Base-by-base conservation (phyloP, 1,140 invertebrate species). In the Drosophila elegans region DNA sequence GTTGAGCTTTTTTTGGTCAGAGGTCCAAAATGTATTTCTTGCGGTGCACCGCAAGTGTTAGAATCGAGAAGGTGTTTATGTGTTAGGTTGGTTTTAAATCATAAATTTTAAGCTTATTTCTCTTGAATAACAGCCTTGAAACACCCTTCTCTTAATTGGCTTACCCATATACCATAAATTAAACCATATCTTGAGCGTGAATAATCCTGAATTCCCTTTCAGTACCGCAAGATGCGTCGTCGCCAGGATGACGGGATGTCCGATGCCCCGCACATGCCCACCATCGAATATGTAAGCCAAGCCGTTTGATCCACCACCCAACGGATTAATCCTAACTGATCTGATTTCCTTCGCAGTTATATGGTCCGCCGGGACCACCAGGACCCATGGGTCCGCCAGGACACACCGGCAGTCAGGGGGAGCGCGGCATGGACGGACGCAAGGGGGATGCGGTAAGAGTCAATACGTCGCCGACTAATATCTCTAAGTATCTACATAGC, bases 171-270 rank as follows among this genome's bases (percentile, higher is more conserved):
- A 21, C 59, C 16, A 16, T 29, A 13, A 53, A 32, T 21, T 27
- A 44, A 34, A 16, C 3, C 44, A 29, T 53, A 45, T 41, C n/a
- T 16, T 3, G 25, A 45, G 12, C 27, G 60, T 36, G 10, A 32
- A 44, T 44, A 29, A 16, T 66, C 51, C 10, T 0, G 16, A 1
- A n/a, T 16, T 68, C 67, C 69, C 80, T 95, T 97, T 95, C 97
- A 97, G 95, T 97, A 97, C 94, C 96, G 97, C 94, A 98, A 98
- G 93, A 95, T 98, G 90, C 95, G 97, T 92, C 94, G 97, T 93
- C 94, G 97, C 94, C 97, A 97, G 95, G 96, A 92, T 56, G 91
- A 92, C 44, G 91, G 92, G 59, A 92, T 92, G 92, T 62, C 91
- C 2, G 92, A 92, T 83, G 90, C 91, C 12, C 92, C 91, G 38